Evolutionary conservation across 2,797 vertebrate genomes (phyloP).

Genomic region (Harpagifer antarcticus): DNA sequence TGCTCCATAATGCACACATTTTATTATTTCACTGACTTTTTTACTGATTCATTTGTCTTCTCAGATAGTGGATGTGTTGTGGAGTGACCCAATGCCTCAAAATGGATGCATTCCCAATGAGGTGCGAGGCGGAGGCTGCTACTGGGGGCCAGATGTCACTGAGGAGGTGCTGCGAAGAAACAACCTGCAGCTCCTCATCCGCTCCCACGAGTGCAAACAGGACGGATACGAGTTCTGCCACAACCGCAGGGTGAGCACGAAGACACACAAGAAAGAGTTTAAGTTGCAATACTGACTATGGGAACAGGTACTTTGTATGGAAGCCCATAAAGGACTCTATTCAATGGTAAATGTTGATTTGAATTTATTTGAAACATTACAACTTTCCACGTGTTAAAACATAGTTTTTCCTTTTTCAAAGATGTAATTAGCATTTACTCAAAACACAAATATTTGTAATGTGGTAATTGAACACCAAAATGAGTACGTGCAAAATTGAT

Average conservation of each 20-base stretch:
- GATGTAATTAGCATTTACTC: too few relatives aligned
- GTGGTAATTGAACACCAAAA: too few relatives aligned
- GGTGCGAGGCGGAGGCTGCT: conserved; percentile 92
- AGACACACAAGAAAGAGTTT: background rate
- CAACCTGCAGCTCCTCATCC: conserved; percentile 91
- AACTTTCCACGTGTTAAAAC: too few relatives aligned
- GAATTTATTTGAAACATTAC: too few relatives aligned
- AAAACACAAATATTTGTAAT: too few relatives aligned
- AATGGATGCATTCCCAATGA: conserved; percentile 91
- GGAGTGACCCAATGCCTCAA: conserved; percentile 94
- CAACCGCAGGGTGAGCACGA: conserved; percentile 84
- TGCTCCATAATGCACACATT: background rate
- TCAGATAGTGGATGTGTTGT: conserved; percentile 91
- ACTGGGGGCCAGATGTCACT: conserved; percentile 94
- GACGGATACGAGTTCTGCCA: conserved; percentile 96
- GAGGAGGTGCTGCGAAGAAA: conserved; percentile 86
- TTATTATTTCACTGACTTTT: background rate
- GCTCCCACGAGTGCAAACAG: conserved; percentile 96
- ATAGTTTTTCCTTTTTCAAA: too few relatives aligned
- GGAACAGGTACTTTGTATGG: background rate
- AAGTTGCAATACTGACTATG: too few relatives aligned
- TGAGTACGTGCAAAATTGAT: too few relatives aligned
- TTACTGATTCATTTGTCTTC: background rate
- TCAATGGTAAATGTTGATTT: too few relatives aligned
- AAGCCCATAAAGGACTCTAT: too few relatives aligned